These are phyloP conservation scores for Molossus molossus DNA, from an alignment of 2,797 vertebrate genomes.

Conservation along the genomic window DNA sequence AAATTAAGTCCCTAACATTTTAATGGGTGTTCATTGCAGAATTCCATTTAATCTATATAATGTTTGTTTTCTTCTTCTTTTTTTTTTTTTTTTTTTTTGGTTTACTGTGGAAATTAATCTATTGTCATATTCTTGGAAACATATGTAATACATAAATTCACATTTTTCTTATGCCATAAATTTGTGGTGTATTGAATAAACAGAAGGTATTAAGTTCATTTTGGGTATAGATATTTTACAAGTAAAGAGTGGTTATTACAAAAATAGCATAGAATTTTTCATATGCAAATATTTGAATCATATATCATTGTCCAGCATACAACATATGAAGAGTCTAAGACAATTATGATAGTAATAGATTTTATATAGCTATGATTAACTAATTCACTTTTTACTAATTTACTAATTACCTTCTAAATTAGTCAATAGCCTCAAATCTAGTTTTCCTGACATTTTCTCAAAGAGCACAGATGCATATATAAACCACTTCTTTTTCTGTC, in stretches of 20 bases:
- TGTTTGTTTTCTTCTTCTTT: neutral
- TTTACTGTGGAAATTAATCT: constrained; percentile 21
- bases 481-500: neutral
- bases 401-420: neutral
- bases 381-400: constrained; percentile 10
- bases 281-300: neutral
- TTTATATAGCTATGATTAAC: neutral
- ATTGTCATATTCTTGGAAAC: neutral
- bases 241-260: neutral
- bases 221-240: neutral
- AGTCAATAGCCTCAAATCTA: neutral
- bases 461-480: neutral
- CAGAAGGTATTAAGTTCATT: neutral
- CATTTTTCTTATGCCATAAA: neutral
- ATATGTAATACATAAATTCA: neutral
- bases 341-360: neutral
- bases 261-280: neutral
- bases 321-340: neutral
- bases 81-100: neutral
- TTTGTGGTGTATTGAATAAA: neutral
- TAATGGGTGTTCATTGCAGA: neutral
- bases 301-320: neutral
- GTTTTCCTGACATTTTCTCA: neutral
- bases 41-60: neutral
- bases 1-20: neutral